Conservation (phyloP, 1,140 invertebrate genomes). For the Adelges cooleyi region DNA sequence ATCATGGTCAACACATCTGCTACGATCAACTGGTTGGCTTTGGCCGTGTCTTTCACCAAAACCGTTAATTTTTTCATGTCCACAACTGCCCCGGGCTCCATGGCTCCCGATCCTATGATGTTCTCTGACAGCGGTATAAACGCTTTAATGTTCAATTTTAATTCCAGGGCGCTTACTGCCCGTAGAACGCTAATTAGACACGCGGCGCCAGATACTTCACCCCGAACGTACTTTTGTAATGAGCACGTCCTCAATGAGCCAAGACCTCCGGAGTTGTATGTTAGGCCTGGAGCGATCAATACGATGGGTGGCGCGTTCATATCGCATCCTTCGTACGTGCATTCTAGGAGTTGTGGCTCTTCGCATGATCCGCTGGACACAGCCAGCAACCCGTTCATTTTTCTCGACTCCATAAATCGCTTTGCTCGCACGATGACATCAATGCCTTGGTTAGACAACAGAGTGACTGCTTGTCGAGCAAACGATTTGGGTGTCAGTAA, state of each 20-base stretch:
- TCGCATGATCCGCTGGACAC: slow-evolving; percentile 50
- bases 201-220: slow-evolving; percentile 58
- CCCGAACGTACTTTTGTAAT: slow-evolving; percentile 50
- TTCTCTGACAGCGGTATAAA: slow-evolving; percentile 52
- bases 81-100: slow-evolving; percentile 53
- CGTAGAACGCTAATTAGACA: slow-evolving; percentile 45
- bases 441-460: slow-evolving; percentile 40
- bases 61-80: slow-evolving; percentile 52
- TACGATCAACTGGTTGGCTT: slow-evolving; percentile 51
- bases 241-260: slow-evolving; percentile 45
- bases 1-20: slow-evolving; percentile 45
- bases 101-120: slow-evolving; percentile 48
- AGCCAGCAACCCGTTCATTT: slow-evolving; percentile 52
- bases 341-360: slow-evolving; percentile 45
- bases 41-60: slow-evolving; percentile 55
- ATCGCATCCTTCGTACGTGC: slow-evolving; percentile 33
- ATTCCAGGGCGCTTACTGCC: slow-evolving; percentile 42
- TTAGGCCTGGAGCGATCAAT: slow-evolving; percentile 47
- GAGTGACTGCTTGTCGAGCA: slow-evolving; percentile 42
- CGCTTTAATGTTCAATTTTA: slow-evolving; percentile 47
- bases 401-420: slow-evolving; percentile 44
- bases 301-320: slow-evolving; percentile 39
- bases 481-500: slow-evolving; percentile 51
- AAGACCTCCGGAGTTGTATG: slow-evolving; percentile 56
- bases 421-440: slow-evolving; percentile 40